Percentiles rank a stretch among this genome's conserved stretches.
Conservation (phyloP, 2,113 vertebrate species). For the Erythrocebus patas region DNA sequence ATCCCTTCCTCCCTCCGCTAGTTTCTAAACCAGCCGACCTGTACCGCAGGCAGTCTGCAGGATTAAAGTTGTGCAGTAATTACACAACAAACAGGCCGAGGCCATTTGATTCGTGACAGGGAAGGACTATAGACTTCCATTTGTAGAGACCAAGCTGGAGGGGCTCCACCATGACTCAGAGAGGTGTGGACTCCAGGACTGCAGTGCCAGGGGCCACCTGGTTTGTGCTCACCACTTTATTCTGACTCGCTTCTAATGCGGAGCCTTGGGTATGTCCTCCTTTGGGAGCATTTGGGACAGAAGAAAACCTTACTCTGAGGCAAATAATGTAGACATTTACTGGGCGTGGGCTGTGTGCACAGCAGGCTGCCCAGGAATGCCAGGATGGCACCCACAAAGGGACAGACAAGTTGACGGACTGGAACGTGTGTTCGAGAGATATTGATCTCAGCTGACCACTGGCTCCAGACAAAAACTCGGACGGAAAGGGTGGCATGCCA, state of each 20-base stretch:
- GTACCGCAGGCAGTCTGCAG: not conserved
- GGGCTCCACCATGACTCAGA: too few species aligned
- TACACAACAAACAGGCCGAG: not conserved
- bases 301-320: not conserved
- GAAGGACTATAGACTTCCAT: not conserved
- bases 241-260: not conserved
- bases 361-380: not conserved
- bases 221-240: not conserved
- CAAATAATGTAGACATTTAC: not conserved
- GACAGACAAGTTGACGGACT: too few species aligned
- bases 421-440: accelerated
- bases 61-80: not conserved
- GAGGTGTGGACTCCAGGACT: accelerated
- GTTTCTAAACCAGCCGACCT: not conserved
- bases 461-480: not conserved
- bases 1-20: not conserved
- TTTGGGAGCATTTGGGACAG: not conserved
- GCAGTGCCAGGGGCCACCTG: accelerated
- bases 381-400: not conserved
- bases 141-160: not conserved
- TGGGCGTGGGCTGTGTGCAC: not conserved
- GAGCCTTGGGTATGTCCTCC: not conserved
- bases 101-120: not conserved
- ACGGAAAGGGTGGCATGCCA: not conserved
- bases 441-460: not conserved